Evolutionary conservation across 2,113 vertebrate genomes (phyloP), one percentile per base, ranked within the genome.

Genomic region (Epinephelus cyanopodus): DNA sequence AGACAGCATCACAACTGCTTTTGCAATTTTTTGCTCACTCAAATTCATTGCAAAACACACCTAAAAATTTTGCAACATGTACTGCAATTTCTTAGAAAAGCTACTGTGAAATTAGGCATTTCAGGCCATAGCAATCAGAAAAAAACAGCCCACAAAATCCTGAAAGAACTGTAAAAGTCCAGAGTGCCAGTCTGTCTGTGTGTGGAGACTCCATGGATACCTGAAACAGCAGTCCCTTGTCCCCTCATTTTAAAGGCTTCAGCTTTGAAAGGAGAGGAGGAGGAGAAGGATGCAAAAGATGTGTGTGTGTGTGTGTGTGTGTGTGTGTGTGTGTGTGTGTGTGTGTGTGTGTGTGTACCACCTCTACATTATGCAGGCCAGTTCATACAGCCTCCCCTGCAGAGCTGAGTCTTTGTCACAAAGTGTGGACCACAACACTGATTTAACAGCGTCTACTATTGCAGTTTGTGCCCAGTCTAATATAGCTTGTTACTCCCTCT

Each of bases 131-230:
- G 29, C 29, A 29, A 29, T 29, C 29, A 29, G 29, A 29, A 29
- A 37, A 29, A 37, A 37, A 37, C 33, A 37, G 33, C 33, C 33
- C 33, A 37, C 33, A 37, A 37, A 37, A 37, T 37, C 33, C 33
- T 37, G 33, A 6, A 37, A 7, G 33, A 37, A 37, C 33, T 37
- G 33, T 37, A 37, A 66, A 87, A 85, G 64, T 47, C 52, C 56
- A 66, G 54, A 47, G 60, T 79, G 83, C 74, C 39, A 17, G 76
- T 88, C 70, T 86, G 77, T 87, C 71, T 92, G 74, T 92, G 92
- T 92, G 87, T 87, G 10, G 83, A 53, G 84, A 81, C 86, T 92
- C 94, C 94, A 93, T 95, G 94, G 95, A 92, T 77, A 95, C 93
- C 65, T 79, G 69, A 84, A 84, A 88, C 74, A 82, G 63, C 39